phyloP scores from a whole-genome alignment of 1,140 invertebrate genomes.

The Polypedilum pembai region DNA sequence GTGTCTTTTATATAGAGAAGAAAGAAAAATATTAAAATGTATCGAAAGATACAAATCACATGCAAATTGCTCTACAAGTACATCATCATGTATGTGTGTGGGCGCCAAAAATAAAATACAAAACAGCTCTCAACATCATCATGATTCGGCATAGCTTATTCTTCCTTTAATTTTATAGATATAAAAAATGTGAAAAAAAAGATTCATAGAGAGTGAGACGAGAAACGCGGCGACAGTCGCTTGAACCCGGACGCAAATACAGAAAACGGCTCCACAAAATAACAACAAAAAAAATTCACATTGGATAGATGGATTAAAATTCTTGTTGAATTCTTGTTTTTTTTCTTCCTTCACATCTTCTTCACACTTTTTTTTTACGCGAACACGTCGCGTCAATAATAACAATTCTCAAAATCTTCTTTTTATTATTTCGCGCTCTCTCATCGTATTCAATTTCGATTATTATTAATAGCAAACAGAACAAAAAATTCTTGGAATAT shows the following conservation, averaged over 20 bases:
- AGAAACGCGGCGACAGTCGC: background rate
- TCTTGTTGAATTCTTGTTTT: background rate
- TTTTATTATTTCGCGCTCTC: background rate
- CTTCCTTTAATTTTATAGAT: background rate
- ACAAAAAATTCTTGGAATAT: too few relatives aligned
- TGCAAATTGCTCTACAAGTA: background rate
- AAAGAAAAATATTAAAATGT: background rate
- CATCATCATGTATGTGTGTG: background rate
- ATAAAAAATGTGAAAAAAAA: background rate
- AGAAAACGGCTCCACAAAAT: background rate
- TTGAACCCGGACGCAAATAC: background rate
- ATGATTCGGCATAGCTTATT: constrained; percentile 16
- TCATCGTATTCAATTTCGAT: too few relatives aligned
- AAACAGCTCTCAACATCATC: background rate
- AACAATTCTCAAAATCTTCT: background rate
- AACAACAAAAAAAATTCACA: background rate
- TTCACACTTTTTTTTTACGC: background rate
- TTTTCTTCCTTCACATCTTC: background rate
- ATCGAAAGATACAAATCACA: background rate
- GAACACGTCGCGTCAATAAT: background rate
- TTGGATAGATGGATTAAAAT: background rate
- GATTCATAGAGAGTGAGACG: background rate
- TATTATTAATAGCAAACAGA: too few relatives aligned
- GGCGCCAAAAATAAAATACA: constrained; percentile 5
- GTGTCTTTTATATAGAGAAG: background rate